phyloP scores from a whole-genome alignment of 2,797 vertebrate species.

The Poecilia velifera region DNA sequence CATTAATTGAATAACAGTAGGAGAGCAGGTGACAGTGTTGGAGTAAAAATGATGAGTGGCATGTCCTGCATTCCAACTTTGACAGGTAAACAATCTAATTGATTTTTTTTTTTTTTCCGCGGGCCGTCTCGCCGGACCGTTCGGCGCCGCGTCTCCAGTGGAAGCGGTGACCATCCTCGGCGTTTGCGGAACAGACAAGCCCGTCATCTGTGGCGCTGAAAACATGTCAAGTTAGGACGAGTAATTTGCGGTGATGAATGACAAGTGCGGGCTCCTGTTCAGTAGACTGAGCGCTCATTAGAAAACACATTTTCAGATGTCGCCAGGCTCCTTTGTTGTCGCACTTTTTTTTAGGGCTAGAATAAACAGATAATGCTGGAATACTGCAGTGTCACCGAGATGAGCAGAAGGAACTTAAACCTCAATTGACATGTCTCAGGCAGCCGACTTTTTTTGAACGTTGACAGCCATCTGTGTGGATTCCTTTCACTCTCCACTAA shows the following conservation, averaged over 20 bases:
- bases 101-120: slow-evolving; percentile 39
- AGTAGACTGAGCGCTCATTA: slow-evolving; percentile 84
- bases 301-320: slow-evolving; percentile 85
- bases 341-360: slow-evolving; percentile 69
- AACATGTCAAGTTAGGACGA: slow-evolving; percentile 81
- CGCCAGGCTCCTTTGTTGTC: slow-evolving; percentile 75
- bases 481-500: slow-evolving; percentile 86
- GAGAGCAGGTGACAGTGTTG: slow-evolving; percentile 70
- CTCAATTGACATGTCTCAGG: slow-evolving; percentile 85
- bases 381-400: slow-evolving; percentile 84
- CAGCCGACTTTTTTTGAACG: slow-evolving; percentile 80
- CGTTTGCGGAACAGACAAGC: slow-evolving; percentile 83
- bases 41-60: slow-evolving; percentile 76
- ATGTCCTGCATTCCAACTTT: slow-evolving; percentile 75
- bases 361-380: slow-evolving; percentile 83
- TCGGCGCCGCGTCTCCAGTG: slow-evolving; percentile 70
- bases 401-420: slow-evolving; percentile 84
- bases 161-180: slow-evolving; percentile 65
- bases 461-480: slow-evolving; percentile 88
- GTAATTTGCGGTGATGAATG: slow-evolving; percentile 87
- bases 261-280: slow-evolving; percentile 83
- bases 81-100: slow-evolving; percentile 86
- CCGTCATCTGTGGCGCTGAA: slow-evolving; percentile 78
- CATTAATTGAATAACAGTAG: slow-evolving; percentile 76
- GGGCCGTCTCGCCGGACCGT: slow-evolving; percentile 67